Conservation (phyloP, 2,888 invertebrate genomes). For the Tetheella fluctuosa region DNA sequence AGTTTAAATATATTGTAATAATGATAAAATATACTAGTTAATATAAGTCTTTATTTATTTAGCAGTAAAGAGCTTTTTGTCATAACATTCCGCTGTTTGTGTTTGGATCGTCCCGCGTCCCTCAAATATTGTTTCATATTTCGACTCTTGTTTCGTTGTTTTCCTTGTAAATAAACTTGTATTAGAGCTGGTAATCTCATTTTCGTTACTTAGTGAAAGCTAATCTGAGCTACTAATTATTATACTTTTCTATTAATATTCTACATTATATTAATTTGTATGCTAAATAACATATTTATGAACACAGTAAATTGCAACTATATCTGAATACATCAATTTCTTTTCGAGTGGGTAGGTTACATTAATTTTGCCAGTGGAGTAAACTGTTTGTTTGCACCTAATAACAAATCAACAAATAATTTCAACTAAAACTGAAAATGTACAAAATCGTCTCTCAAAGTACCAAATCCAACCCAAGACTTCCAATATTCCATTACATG, state of each 20-base stretch:
- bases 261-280: too few relatives aligned
- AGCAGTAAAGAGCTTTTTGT: slow-evolving; percentile 68
- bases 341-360: not conserved
- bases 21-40: slow-evolving; percentile 81
- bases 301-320: not conserved
- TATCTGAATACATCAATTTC: not conserved
- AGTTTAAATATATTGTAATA: slow-evolving; percentile 83
- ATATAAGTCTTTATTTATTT: slow-evolving; percentile 76
- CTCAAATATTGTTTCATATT: slow-evolving; percentile 79
- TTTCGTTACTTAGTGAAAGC: slow-evolving; percentile 59
- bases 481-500: slow-evolving; percentile 26
- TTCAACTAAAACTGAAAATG: not conserved
- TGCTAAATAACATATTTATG: not conserved
- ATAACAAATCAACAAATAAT: not conserved
- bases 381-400: too few relatives aligned
- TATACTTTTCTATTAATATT: not conserved
- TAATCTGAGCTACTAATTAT: slow-evolving; percentile 15
- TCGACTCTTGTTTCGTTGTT: slow-evolving; percentile 57
- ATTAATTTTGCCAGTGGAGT: too few relatives aligned
- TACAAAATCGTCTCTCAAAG: not conserved
- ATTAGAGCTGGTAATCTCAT: slow-evolving; percentile 66
- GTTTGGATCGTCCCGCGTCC: slow-evolving; percentile 50
- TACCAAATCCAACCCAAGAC: slow-evolving; percentile 19
- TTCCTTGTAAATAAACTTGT: slow-evolving; percentile 71
- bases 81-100: slow-evolving; percentile 64